Conservation (phyloP, 2,888 invertebrate genomes). For the Nudaria mundana region DNA sequence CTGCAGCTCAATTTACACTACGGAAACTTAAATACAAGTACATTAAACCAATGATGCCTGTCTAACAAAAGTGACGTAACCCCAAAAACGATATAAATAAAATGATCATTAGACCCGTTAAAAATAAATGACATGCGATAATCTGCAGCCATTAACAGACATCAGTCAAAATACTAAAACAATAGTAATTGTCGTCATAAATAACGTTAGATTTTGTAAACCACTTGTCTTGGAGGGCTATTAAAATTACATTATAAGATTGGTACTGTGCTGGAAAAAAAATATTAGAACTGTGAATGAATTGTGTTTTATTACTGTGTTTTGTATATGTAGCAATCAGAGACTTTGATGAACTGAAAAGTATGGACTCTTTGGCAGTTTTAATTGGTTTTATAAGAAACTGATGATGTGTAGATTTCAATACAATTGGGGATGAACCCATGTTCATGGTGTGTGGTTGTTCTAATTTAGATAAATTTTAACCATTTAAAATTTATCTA, state of each 20-base stretch:
- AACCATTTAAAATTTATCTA: too few species aligned
- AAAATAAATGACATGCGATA: constrained; percentile 53
- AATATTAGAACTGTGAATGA: constrained; percentile 2
- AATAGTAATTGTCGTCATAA: constrained; percentile 66
- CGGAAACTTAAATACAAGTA: too few species aligned
- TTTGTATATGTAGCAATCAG: not conserved
- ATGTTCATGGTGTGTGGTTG: too few species aligned
- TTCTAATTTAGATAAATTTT: too few species aligned
- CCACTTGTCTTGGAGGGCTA: constrained; percentile 34
- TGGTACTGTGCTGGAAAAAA: constrained; percentile 21
- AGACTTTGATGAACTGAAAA: not conserved
- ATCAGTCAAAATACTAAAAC: constrained; percentile 64
- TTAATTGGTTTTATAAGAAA: too few species aligned
- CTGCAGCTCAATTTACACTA: too few species aligned
- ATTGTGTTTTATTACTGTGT: not conserved
- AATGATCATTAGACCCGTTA: constrained; percentile 35
- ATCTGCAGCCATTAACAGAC: constrained; percentile 54
- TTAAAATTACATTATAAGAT: constrained; percentile 37
- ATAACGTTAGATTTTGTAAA: constrained; percentile 46
- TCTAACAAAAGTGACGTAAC: constrained; percentile 21
- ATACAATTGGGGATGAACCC: too few species aligned
- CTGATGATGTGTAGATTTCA: too few species aligned
- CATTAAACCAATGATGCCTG: constrained; percentile 8
- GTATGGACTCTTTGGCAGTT: too few species aligned
- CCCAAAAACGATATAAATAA: constrained; percentile 26